A percentile compares a stretch with the other conserved stretches of the same genome.
Evolutionary conservation across 2,113 vertebrate genomes (phyloP).

Genomic region (Stegostoma tigrinum): DNA sequence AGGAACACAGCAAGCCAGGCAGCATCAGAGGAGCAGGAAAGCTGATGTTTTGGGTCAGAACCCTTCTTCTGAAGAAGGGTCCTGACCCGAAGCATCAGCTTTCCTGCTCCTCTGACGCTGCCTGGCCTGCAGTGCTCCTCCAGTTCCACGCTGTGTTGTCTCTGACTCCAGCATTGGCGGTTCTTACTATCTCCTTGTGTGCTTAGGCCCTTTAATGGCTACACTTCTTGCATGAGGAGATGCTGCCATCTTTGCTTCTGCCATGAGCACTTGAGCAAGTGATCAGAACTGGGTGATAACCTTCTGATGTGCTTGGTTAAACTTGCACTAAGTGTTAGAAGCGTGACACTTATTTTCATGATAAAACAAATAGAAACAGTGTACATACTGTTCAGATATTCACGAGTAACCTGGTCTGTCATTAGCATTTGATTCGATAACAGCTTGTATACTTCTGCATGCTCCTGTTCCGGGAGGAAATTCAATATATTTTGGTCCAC

Average conservation of each 20-base stretch:
- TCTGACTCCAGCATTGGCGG: too few species aligned
- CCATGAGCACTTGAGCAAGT: background rate
- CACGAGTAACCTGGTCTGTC: slow-evolving; percentile 61
- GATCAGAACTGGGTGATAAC: background rate
- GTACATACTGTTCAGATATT: slow-evolving; percentile 71
- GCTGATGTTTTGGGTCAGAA: too few species aligned
- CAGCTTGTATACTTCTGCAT: slow-evolving; percentile 74
- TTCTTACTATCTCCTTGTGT: too few species aligned
- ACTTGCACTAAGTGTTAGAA: background rate
- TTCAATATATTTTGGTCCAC: slow-evolving; percentile 88
- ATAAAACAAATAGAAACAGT: slow-evolving; percentile 32
- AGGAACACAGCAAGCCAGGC: too few species aligned
- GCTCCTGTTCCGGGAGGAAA: slow-evolving; percentile 83
- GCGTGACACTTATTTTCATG: background rate
- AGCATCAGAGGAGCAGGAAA: too few species aligned
- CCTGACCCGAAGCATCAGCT: too few species aligned
- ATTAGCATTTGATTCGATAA: slow-evolving; percentile 71
- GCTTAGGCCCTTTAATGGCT: too few species aligned
- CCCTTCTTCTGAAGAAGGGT: too few species aligned
- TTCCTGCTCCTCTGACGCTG: too few species aligned
- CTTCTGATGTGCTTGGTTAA: background rate
- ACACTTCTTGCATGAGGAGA: background rate
- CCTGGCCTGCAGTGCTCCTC: too few species aligned
- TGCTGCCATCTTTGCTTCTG: background rate
- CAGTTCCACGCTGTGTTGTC: too few species aligned